Conservation (phyloP, 2,113 vertebrate genomes). For the Alexandromys fortis region DNA sequence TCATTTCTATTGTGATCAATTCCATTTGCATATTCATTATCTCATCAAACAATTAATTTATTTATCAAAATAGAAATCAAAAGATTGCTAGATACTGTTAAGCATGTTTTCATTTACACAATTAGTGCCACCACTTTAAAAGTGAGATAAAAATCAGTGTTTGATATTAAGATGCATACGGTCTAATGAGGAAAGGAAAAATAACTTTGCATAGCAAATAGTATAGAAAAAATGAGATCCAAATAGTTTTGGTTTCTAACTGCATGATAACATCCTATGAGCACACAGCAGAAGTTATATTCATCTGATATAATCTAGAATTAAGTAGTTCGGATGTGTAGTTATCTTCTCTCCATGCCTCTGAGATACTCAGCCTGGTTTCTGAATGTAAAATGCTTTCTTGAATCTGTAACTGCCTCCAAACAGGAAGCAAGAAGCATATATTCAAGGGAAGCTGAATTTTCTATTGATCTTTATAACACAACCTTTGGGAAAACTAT, state of each 20-base stretch:
- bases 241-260: neutral
- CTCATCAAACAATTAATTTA: neutral
- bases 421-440: slow-evolving; percentile 3
- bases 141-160: neutral
- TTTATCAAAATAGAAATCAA: neutral
- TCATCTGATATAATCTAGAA: neutral
- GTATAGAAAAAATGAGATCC: neutral
- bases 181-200: neutral
- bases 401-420: neutral
- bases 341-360: too few species aligned
- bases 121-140: neutral
- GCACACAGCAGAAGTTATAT: neutral
- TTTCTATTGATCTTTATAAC: slow-evolving; percentile 30
- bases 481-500: neutral
- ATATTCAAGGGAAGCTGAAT: neutral
- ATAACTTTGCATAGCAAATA: neutral
- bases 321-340: neutral
- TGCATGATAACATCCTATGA: neutral
- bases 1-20: neutral
- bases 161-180: neutral
- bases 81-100: neutral
- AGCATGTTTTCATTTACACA: neutral
- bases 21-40: neutral
- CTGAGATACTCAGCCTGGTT: neutral
- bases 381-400: neutral